Conservation (phyloP, 1,140 invertebrate species). For the Hypothenemus hampei region DNA sequence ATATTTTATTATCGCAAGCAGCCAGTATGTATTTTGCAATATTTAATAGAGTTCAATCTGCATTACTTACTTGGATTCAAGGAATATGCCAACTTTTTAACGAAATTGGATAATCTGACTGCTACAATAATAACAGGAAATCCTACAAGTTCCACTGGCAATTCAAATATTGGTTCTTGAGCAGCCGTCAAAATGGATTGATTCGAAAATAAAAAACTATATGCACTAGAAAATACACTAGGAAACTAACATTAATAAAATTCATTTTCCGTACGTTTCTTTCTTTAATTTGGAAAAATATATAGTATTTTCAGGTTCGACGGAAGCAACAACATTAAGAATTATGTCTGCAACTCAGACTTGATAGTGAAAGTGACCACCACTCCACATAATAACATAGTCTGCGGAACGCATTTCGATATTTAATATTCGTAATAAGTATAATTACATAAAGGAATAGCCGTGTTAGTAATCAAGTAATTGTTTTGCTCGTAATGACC, state of each 20-base stretch:
- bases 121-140: constrained; percentile 78
- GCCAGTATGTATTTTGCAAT: not conserved
- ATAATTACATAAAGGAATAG: constrained; percentile 22
- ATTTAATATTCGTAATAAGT: constrained; percentile 25
- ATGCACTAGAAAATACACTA: constrained; percentile 10
- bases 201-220: constrained; percentile 20
- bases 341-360: constrained; percentile 17
- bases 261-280: constrained; percentile 12
- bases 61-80: constrained; percentile 72
- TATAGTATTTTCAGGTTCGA: constrained; percentile 9
- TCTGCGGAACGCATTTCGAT: constrained; percentile 12
- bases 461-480: constrained; percentile 7
- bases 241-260: constrained; percentile 4
- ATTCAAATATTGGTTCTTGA: constrained; percentile 61
- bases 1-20: not conserved
- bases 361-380: constrained; percentile 39
- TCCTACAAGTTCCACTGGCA: constrained; percentile 75
- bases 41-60: not conserved
- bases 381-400: constrained; percentile 27
- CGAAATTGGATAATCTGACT: constrained; percentile 74
- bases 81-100: constrained; percentile 76
- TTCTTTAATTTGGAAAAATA: not conserved
- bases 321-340: constrained; percentile 21
- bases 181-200: constrained; percentile 38
- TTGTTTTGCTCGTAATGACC: not conserved